A percentile compares a stretch with the other conserved stretches of the same genome.
Evolutionary conservation across 2,797 vertebrate genomes (phyloP).

Genomic region (Yasuhikotakia modesta): DNA sequence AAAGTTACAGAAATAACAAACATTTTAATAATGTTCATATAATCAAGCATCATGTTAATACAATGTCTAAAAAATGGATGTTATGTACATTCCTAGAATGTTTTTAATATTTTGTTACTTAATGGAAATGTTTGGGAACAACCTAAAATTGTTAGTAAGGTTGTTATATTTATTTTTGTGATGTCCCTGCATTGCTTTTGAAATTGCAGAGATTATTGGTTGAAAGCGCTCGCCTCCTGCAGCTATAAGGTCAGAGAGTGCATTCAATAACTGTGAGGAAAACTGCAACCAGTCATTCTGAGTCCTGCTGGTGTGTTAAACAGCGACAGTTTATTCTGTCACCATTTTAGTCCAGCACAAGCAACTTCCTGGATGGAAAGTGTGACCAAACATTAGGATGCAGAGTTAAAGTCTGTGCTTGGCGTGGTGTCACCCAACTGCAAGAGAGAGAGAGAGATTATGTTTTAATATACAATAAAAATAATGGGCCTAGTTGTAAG

Average conservation of each 20-base stretch:
- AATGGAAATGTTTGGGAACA: too few species aligned
- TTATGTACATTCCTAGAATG: too few species aligned
- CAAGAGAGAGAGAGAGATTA: conserved; percentile 28
- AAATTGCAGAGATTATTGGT: conserved; percentile 5
- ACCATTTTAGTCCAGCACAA: conserved; percentile 10
- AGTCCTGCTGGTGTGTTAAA: conserved; percentile 8
- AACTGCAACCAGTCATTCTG: conserved; percentile 1
- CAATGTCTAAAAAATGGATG: too few species aligned
- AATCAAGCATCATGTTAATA: too few species aligned
- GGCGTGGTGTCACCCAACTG: not conserved
- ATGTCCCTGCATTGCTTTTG: not conserved
- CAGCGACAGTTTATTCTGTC: conserved; percentile 2
- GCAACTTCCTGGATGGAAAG: not conserved
- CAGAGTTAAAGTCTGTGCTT: conserved; percentile 12
- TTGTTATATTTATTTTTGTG: too few species aligned
- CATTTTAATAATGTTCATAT: too few species aligned
- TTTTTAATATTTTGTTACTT: too few species aligned
- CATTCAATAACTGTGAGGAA: conserved; percentile 9
- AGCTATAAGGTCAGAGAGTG: conserved; percentile 2
- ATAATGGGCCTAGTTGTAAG: too few species aligned
- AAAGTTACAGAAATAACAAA: not conserved
- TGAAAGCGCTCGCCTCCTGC: not conserved
- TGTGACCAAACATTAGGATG: conserved; percentile 18
- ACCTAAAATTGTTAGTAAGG: too few species aligned
- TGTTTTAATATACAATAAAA: too few species aligned